A percentile compares a stretch with the other conserved stretches of the same genome.
These are phyloP conservation scores for Crossaster papposus DNA, from an alignment of 53 echinoderm and acorn worm genomes.

Conservation along the genomic window DNA sequence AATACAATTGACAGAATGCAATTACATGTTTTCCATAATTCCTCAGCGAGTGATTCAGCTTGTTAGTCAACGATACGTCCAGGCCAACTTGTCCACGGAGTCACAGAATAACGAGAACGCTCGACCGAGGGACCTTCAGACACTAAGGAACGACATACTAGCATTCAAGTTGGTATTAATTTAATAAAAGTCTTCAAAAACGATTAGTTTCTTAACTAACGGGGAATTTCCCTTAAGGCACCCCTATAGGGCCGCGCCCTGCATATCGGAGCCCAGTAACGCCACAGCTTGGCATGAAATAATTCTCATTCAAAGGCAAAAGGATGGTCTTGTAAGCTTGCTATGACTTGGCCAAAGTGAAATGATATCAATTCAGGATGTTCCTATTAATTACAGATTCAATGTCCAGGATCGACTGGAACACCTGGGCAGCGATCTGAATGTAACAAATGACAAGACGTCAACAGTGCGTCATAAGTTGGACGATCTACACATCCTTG, in stretches of 20 bases:
- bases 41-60: slow-evolving; percentile 31
- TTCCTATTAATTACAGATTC: background rate
- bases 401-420: background rate
- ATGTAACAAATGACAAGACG: background rate
- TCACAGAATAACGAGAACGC: slow-evolving; percentile 28
- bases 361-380: background rate
- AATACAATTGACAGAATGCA: background rate
- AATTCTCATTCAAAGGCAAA: too few species aligned
- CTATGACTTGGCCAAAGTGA: too few species aligned
- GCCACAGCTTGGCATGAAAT: too few species aligned
- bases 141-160: slow-evolving; percentile 57
- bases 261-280: too few species aligned
- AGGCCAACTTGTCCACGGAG: slow-evolving; percentile 43
- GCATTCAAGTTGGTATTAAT: slow-evolving; percentile 49
- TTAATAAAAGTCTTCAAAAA: background rate
- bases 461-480: background rate
- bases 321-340: too few species aligned
- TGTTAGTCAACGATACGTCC: slow-evolving; percentile 22
- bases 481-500: background rate
- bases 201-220: too few species aligned
- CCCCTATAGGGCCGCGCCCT: too few species aligned
- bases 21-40: background rate
- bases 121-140: slow-evolving; percentile 31
- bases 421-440: background rate
- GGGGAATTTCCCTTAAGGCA: too few species aligned